A percentile compares a stretch with the other conserved stretches of the same genome.
These are phyloP conservation scores for Ceramica pisi DNA, from an alignment of 2,888 invertebrate genomes.

Conservation along the genomic window DNA sequence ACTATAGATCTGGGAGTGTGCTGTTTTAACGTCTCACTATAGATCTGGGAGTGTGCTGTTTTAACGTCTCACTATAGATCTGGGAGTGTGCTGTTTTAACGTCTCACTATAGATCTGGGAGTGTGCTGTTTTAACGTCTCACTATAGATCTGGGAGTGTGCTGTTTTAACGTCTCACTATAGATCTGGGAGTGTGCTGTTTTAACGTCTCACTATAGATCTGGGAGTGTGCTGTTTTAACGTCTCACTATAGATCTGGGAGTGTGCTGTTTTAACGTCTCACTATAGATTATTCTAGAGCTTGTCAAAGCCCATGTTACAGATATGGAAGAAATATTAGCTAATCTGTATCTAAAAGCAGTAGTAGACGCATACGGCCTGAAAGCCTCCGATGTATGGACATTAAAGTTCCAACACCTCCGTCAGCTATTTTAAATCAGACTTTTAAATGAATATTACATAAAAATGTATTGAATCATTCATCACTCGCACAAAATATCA, in stretches of 20 bases:
- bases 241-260: not conserved
- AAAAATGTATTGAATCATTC: conserved; percentile 53
- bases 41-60: not conserved
- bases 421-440: conserved; percentile 23
- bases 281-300: not conserved
- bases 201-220: not conserved
- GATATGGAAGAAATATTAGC: conserved; percentile 7
- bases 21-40: not conserved
- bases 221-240: too few species aligned
- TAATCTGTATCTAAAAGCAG: not conserved
- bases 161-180: not conserved
- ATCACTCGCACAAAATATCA: conserved; percentile 56
- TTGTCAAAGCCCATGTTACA: not conserved
- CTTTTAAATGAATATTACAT: conserved; percentile 52
- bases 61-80: not conserved
- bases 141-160: not conserved
- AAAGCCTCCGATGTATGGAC: conserved; percentile 13
- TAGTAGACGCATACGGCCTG: conserved; percentile 17
- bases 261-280: not conserved
- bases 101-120: not conserved
- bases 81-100: too few species aligned
- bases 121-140: not conserved
- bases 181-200: not conserved
- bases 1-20: not conserved
- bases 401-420: conserved; percentile 31